Base-by-base conservation (phyloP, 1,140 invertebrate genomes). In the Drosophila sechellia region DNA sequence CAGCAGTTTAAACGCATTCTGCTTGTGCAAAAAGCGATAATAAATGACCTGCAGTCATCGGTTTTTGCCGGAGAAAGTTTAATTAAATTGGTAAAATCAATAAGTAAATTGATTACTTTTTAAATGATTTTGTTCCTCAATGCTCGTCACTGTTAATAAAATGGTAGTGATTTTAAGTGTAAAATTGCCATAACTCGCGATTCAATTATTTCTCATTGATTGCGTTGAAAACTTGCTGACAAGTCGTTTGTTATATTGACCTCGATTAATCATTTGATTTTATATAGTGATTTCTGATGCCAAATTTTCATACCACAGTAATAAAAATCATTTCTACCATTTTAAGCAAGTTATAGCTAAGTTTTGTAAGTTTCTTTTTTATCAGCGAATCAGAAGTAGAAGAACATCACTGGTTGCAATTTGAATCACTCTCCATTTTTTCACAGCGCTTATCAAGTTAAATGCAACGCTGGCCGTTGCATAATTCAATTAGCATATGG, bases 401-500 rank as follows among this genome's bases (percentile, higher is more conserved):
- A 40, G 37, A 11, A 42, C 42, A 42, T 17, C 25, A 27, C 37
- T 34, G 39, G 4, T 35, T n/a, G 20, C 48, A 27, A n/a, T 31
- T n/a, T 6, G 17, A 46, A 13, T 25, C 66, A 49, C 43, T 55
- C 37, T 27, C 34, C 20, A 20, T n/a, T 20, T 27, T 50, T 37
- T 49, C 39, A 17, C 17, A 17, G 15, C 2, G 8, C 37, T 70
- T 42, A 77, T 77, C 61, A 49, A 70, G 56, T 77, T 77, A 77
- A 39, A 61, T 60, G 71, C 48, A 66, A 22, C 48, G 58, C 35
- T 8, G 42, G 15, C 40, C 59, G 42, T 17, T 77, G 72, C 73
- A 77, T 77, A 77, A 77, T 77, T 77, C 48, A 77, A 77, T 77
- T 76, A 70, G 43, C 50, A 53, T 69, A 45, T 61, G 74, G 50